Base-by-base conservation (phyloP, 2,888 invertebrate genomes). In the Oscheius onirici region DNA sequence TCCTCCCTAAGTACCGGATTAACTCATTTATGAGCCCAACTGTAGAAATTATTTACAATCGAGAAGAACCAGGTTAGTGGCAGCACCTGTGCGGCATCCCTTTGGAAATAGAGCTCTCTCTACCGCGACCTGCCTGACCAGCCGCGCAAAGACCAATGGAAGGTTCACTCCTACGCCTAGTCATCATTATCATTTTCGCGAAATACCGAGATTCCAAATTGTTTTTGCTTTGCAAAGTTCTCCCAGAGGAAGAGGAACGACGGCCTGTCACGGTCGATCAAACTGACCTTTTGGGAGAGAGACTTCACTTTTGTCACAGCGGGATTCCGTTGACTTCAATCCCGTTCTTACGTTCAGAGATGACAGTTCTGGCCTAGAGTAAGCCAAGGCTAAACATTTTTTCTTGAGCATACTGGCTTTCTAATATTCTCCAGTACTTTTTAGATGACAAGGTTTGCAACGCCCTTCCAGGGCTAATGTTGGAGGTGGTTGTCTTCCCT, bases 1-100 rank as follows among this genome's bases (percentile, higher is more conserved):
- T 63, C 63, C 63, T 63, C 66, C 66, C 66, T 66, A 54, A 52
- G 54, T 49, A 52, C 52, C 54, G 66, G 66, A 66, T 66, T 66
- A 66, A 66, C 66, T 66, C 17, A 52, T 66, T 66, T 66, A 66
- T 66, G 66, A 52, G 46, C 63, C 28, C 46, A 34, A 60, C 22
- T 40, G 58, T 41, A 58, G 28, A 58, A 41, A 6, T 60, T 20
- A 43, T 60, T 41, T 60, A 60, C 43, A 20, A 43, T 34, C 20
- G 34, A 34, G 5, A 8, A 0, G 34, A 34, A 34, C 8, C 34
- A 34, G 34, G 34, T 34, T 3, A 34, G 34, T 34, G 34, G 41
- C 43, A 58, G 34, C 58, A 40, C 41, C 41, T 58, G 58, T 41
- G 58, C 58, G 58, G 58, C 58, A 22, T 58, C 58, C 34, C 58